These are phyloP conservation scores for Plagodis pulveraria DNA, from an alignment of 2,888 invertebrate species.

Conservation along the genomic window DNA sequence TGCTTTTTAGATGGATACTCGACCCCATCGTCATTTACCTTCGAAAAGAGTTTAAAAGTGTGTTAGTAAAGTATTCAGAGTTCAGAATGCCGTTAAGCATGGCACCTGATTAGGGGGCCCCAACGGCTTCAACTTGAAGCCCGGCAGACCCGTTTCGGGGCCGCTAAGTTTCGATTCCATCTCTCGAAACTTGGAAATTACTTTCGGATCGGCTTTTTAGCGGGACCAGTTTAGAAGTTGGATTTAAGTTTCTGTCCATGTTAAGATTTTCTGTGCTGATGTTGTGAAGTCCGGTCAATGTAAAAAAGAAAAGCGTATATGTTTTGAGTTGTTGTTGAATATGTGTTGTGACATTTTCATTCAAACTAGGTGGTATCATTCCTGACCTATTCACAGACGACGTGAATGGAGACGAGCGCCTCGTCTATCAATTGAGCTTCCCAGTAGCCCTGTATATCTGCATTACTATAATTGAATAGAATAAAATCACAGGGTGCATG, in stretches of 20 bases:
- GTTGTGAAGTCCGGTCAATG: slow-evolving; percentile 2
- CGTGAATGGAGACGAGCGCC: too few relatives aligned
- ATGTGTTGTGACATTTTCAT: too few relatives aligned
- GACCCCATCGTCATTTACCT: not conserved
- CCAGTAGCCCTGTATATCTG: too few relatives aligned
- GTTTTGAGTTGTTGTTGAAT: too few relatives aligned
- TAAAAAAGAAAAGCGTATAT: not conserved
- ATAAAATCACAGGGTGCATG: too few relatives aligned
- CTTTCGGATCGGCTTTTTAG: slow-evolving; percentile 34
- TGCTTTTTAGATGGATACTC: too few relatives aligned
- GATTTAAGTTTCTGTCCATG: slow-evolving; percentile 29
- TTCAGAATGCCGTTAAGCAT: not conserved
- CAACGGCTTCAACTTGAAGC: not conserved
- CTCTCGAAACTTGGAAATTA: slow-evolving; percentile 32
- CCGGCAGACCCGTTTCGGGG: not conserved
- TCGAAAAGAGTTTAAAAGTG: slow-evolving; percentile 3
- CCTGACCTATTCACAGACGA: too few relatives aligned
- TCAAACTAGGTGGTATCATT: too few relatives aligned
- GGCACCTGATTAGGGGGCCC: slow-evolving; percentile 12
- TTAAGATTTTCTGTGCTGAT: slow-evolving; percentile 24
- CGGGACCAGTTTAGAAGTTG: slow-evolving; percentile 21
- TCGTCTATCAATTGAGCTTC: too few relatives aligned
- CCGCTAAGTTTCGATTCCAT: slow-evolving; percentile 15
- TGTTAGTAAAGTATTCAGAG: slow-evolving; percentile 4
- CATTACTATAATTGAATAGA: too few relatives aligned